These are phyloP conservation scores for Megaceryle torquata DNA, from an alignment of 2,113 vertebrate genomes.

Conservation along the genomic window DNA sequence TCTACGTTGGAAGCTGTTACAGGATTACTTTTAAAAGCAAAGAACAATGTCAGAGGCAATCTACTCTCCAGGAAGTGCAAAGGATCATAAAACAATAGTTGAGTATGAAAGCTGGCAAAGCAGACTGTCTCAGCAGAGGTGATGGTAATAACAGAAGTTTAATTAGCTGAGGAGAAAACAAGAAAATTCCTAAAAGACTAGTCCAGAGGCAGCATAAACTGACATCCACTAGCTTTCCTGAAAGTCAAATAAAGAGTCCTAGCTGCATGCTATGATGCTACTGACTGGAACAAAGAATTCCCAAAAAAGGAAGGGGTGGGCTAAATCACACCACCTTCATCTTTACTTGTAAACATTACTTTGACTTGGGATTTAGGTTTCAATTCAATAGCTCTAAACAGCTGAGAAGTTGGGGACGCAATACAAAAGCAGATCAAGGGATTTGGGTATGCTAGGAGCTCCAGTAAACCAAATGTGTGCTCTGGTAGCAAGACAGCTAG, in stretches of 20 bases:
- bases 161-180: constrained; percentile 28
- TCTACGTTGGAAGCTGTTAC: neutral
- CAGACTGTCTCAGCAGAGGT: neutral
- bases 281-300: neutral
- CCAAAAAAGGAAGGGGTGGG: neutral
- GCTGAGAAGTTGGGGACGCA: neutral
- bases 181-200: constrained; percentile 39
- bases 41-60: neutral
- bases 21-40: neutral
- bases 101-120: constrained; percentile 34
- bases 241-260: constrained; percentile 1
- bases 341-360: neutral
- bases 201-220: constrained; percentile 15
- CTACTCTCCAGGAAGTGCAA: constrained; percentile 37
- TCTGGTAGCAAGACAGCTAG: neutral
- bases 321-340: neutral
- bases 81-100: neutral
- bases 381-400: neutral
- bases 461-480: neutral
- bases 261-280: neutral
- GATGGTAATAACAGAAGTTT: neutral
- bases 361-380: neutral
- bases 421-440: neutral
- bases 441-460: neutral
- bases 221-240: constrained; percentile 1